phyloP scores from a whole-genome alignment of 2,888 invertebrate species.

The Priocnemis perturbator region DNA sequence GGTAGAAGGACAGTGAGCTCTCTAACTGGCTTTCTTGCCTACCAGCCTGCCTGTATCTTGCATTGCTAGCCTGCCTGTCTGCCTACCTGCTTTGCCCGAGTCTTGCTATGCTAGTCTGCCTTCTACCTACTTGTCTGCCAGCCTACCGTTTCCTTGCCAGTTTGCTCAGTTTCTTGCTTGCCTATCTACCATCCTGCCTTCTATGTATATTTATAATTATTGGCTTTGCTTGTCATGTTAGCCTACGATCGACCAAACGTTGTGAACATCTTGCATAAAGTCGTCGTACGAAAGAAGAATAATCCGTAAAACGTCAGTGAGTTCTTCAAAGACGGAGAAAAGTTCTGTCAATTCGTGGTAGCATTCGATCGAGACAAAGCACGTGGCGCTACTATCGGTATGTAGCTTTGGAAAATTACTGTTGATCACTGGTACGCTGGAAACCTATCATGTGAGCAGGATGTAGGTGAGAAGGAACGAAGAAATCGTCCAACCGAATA shows the following conservation, averaged over 20 bases:
- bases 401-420: too few species aligned
- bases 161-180: background rate
- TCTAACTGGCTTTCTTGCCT: conserved; percentile 22
- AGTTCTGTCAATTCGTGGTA: too few species aligned
- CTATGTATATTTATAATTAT: too few species aligned
- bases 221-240: background rate
- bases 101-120: conserved; percentile 9
- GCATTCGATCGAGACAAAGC: too few species aligned
- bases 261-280: background rate
- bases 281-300: too few species aligned
- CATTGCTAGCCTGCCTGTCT: conserved; percentile 15
- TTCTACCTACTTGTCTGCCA: background rate
- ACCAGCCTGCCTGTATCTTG: conserved; percentile 21
- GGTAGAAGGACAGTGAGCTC: conserved; percentile 22
- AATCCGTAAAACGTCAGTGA: too few species aligned
- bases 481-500: conserved; percentile 21
- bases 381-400: too few species aligned
- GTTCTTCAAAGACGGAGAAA: too few species aligned
- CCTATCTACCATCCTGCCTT: too few species aligned
- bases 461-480: background rate
- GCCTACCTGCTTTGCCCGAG: conserved; percentile 3
- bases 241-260: background rate
- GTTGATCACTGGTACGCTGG: background rate
- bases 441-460: background rate
- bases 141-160: background rate